Evolutionary conservation across 2,797 vertebrate species (phyloP), one percentile per base, ranked within the genome.

Genomic region (Semaprochilodus insignis): DNA sequence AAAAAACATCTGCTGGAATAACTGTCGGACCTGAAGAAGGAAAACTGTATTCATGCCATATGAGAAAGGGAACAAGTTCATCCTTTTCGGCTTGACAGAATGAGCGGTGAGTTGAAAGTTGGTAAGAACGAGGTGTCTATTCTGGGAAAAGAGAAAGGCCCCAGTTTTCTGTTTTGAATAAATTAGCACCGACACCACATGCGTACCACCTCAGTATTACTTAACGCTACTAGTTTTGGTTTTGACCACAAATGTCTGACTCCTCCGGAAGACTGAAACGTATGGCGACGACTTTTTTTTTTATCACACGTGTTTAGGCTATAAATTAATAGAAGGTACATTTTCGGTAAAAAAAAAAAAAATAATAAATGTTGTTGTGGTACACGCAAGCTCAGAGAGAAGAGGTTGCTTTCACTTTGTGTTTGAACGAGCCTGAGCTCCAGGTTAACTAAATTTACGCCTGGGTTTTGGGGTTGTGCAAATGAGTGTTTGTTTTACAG

Each of bases 21-120:
- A 63, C 27, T 23, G 13, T 23, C 21, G 66, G 1, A 72, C 6
- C 21, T 65, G 11, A 59, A 23, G 60, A 83, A 57, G 27, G 48
- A 78, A 60, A 72, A 51, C 52, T 60, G 81, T 21, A 71, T 87
- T 80, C 79, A 90, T 90, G 89, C 81, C 85, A 77, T 69, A 59
- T 84, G 78, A 31, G 76, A 81, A 72, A 84, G 57, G 85, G 78
- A 87, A 77, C 79, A 65, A 76, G 40, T 77, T 77, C 70, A 76
- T 60, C 77, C 85, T 77, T 83, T 73, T 44, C n/a, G 71, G 83
- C 67, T 85, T 77, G 89, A 88, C 90, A 94, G 81, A 76, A 96
- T 96, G 95, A 95, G 94, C 94, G 95, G 95, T 96, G 89, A 94
- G 94, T 90, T 81, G 65, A 63, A 73, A 60, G 55, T 3, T 17